Conservation (phyloP, 2,888 invertebrate genomes). For the Conops quadrifasciatus region DNA sequence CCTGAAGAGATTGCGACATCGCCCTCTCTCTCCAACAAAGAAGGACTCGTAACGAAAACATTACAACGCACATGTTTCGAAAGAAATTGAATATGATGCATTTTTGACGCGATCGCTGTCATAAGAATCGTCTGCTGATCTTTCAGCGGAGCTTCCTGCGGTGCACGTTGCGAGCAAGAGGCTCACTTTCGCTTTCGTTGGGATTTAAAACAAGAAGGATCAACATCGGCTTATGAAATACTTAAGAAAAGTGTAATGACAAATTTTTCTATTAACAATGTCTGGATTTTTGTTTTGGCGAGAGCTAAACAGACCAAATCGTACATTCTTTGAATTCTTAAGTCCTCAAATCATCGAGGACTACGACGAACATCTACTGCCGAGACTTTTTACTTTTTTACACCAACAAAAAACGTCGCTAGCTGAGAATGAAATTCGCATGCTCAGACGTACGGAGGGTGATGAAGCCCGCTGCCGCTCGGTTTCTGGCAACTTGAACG, state of each 20-base stretch:
- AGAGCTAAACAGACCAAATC: too few species aligned
- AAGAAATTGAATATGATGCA: background rate
- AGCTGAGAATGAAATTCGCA: too few species aligned
- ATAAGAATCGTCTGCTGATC: background rate
- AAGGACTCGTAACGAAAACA: background rate
- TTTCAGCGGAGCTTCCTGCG: background rate
- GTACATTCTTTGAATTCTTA: background rate
- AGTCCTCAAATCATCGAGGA: background rate
- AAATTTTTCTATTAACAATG: too few species aligned
- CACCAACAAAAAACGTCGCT: too few species aligned
- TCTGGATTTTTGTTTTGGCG: too few species aligned
- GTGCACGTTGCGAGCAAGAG: background rate
- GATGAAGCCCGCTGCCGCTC: too few species aligned
- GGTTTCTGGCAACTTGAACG: background rate
- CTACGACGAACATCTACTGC: background rate
- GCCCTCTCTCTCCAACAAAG: too few species aligned
- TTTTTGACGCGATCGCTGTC: background rate
- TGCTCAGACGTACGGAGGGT: background rate
- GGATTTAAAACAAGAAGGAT: background rate
- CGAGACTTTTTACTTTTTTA: background rate
- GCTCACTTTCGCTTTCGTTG: constrained; percentile 4
- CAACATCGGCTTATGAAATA: background rate
- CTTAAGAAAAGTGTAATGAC: too few species aligned
- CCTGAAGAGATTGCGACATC: too few species aligned
- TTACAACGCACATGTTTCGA: background rate